Percentiles rank a stretch among this genome's conserved stretches.
phyloP scores from a whole-genome alignment of 2,797 vertebrate species.

The Crypturellus tataupa region DNA sequence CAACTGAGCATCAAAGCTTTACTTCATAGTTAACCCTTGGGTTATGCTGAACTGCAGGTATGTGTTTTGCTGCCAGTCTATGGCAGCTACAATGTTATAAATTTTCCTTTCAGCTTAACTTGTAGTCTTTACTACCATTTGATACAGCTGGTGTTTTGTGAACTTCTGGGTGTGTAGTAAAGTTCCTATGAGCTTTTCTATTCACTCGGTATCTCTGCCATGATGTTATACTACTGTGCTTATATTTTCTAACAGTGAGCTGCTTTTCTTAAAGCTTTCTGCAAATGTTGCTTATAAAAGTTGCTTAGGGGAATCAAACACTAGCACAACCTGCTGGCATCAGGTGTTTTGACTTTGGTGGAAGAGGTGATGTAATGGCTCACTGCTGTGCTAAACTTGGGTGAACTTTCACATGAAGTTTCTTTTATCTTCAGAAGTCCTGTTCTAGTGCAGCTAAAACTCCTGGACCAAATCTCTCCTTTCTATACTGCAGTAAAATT shows the following conservation, averaged over 20 bases:
- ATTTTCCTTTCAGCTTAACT: neutral
- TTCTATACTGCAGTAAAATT: conserved; percentile 14
- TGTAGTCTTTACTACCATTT: neutral
- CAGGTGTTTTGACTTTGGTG: neutral
- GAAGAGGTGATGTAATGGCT: neutral
- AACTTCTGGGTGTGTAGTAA: neutral
- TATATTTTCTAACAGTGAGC: neutral
- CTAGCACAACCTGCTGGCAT: neutral
- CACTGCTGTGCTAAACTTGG: neutral
- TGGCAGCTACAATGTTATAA: neutral
- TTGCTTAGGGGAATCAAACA: neutral
- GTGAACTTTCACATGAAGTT: neutral
- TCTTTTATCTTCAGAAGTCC: conserved; percentile 27
- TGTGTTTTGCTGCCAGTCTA: neutral
- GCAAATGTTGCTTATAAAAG: neutral
- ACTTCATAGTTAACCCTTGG: neutral
- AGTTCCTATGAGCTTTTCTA: neutral
- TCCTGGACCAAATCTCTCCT: neutral
- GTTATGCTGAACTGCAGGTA: neutral
- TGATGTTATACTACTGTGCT: neutral
- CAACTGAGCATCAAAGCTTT: neutral
- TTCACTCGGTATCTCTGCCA: neutral
- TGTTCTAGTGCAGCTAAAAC: conserved; percentile 9
- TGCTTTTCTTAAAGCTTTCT: neutral
- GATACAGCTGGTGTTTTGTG: neutral